These are phyloP conservation scores for Hycleus phaleratus DNA, from an alignment of 1,140 invertebrate genomes.

Conservation along the genomic window DNA sequence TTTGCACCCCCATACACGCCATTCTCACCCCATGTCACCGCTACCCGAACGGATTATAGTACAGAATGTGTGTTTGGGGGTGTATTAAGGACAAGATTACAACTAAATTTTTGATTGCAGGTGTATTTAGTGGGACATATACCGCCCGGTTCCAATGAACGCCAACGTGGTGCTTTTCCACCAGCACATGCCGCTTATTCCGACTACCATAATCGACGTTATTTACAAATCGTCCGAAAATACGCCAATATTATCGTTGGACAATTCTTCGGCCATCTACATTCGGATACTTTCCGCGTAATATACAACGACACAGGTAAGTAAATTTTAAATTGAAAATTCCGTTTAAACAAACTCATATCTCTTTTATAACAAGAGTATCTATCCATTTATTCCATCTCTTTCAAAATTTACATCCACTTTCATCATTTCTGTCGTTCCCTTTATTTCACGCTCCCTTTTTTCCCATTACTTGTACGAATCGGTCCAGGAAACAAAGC, in stretches of 20 bases:
- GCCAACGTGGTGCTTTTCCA: conserved; percentile 54
- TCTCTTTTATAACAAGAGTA: too few relatives aligned
- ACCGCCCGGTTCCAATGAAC: conserved; percentile 78
- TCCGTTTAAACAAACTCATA: too few relatives aligned
- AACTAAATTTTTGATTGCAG: conserved; percentile 45
- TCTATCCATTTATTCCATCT: too few relatives aligned
- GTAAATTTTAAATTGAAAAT: conserved; percentile 9
- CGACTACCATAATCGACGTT: conserved; percentile 60
- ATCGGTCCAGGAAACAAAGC: too few relatives aligned
- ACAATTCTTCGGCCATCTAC: conserved; percentile 88
- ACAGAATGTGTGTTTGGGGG: too few relatives aligned
- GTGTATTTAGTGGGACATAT: conserved; percentile 85
- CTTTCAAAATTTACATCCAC: too few relatives aligned
- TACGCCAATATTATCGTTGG: conserved; percentile 75
- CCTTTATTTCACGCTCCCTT: too few relatives aligned
- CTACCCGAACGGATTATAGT: too few relatives aligned
- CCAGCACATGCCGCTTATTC: conserved; percentile 50
- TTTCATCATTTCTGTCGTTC: too few relatives aligned
- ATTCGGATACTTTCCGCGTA: conserved; percentile 82
- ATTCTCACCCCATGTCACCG: not conserved
- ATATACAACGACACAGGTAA: conserved; percentile 69
- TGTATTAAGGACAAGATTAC: too few relatives aligned
- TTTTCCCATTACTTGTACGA: too few relatives aligned
- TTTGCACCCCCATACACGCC: not conserved
- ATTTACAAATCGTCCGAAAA: conserved; percentile 62